Conservation (phyloP, 2,888 invertebrate genomes). For the Caenorhabditis sp. region DNA sequence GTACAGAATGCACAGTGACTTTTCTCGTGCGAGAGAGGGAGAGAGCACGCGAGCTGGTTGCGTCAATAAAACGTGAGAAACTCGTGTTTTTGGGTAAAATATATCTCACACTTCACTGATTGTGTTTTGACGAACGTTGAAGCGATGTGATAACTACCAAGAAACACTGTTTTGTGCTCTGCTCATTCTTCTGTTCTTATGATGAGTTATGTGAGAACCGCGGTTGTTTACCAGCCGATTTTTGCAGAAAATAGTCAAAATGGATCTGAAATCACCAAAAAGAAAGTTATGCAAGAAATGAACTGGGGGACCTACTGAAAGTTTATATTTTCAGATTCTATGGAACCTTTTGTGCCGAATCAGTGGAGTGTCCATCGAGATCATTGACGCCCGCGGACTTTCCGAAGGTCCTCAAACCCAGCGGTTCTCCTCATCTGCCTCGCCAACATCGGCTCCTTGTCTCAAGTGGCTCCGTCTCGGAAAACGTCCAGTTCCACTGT, state of each 20-base stretch:
- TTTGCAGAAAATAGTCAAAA: neutral
- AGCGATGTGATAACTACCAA: neutral
- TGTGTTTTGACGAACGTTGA: neutral
- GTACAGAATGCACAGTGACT: neutral
- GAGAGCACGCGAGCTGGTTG: neutral
- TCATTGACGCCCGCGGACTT: conserved; percentile 57
- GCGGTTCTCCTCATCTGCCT: conserved; percentile 35
- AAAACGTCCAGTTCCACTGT: conserved; percentile 61
- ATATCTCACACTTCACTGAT: neutral
- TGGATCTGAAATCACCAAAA: too few species aligned
- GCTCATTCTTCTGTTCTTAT: neutral
- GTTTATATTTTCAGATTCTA: conserved; percentile 55
- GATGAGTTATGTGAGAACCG: neutral
- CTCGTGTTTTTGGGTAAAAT: neutral
- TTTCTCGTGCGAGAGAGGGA: neutral
- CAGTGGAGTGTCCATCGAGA: conserved; percentile 55
- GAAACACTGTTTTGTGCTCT: too few species aligned
- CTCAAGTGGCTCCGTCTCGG: conserved; percentile 66
- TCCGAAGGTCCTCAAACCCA: conserved; percentile 49
- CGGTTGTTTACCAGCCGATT: neutral
- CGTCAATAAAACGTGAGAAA: neutral
- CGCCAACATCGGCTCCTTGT: conserved; percentile 26
- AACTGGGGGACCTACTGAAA: too few species aligned
- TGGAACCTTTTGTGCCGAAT: conserved; percentile 67
- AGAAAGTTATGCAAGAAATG: too few species aligned